Base-by-base conservation (phyloP, 1,140 invertebrate species). In the Lepidurus arcticus region DNA sequence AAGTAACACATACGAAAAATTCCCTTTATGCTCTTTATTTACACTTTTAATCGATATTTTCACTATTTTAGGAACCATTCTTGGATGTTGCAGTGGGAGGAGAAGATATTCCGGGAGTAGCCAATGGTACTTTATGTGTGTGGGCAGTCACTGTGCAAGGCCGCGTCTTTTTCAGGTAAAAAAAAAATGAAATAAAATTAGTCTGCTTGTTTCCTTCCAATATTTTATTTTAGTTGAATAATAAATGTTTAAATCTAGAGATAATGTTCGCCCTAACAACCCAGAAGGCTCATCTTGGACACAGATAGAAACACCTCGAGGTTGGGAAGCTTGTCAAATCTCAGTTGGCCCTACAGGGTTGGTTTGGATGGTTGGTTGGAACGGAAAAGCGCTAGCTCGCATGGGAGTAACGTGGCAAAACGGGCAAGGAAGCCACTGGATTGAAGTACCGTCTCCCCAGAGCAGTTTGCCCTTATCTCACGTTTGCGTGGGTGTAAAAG, bases 111-210 rank as follows among this genome's bases (percentile, higher is more conserved):
- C 90, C 92, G 77, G 92, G 92, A 83, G 91, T 90, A 16, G 87
- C 89, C 79, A 84, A 88, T 44, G 93, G 93, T 9, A 90, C 88
- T 53, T 86, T 95, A 78, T 86, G 91, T 81, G 94, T 97, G 3
- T 97, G 95, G 95, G 93, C 94, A 24, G 92, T 97, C 53, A 96
- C 95, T 44, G 92, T 94, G 42, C 91, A 94, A 83, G 94, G 94
- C 53, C 86, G 93, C 83, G 91, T 93, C 86, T 85, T 82, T 82
- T 83, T 78, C 81, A 88, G 90, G 92, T 42, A 91, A 93, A 78
- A 85, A 88, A 11, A 4, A 74, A 26, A 13, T 1, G 21, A 11
- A 76, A 10, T 0, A 5, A 16, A 13, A n/a, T 1, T 65, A 5
- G 47, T 47, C 1, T 6, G 45, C 21, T 65, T 21, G 2, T 65